These are phyloP conservation scores for Nannospalax galili DNA, from an alignment of 2,113 vertebrate genomes.

Conservation along the genomic window DNA sequence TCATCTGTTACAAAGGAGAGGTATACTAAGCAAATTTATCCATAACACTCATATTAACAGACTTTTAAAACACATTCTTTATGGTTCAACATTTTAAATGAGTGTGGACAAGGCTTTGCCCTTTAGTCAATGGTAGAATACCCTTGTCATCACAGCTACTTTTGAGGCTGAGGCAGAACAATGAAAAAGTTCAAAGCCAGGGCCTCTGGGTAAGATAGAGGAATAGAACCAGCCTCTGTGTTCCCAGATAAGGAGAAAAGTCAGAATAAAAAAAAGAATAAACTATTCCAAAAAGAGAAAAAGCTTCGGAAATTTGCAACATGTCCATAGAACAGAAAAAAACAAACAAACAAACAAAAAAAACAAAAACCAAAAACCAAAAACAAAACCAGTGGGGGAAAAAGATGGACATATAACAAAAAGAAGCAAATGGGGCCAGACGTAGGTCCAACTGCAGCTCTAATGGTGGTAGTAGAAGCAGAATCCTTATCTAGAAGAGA, in stretches of 20 bases:
- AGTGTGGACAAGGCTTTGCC: neutral
- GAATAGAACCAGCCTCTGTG: no score
- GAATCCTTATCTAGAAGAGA: neutral
- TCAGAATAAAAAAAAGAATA: no score
- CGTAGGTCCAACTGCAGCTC: neutral
- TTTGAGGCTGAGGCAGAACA: neutral
- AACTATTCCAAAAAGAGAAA: neutral
- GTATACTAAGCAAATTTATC: neutral
- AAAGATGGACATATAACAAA: neutral
- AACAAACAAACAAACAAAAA: no score
- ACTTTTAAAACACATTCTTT: neutral
- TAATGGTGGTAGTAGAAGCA: neutral
- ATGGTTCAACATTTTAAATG: slow-evolving; percentile 1
- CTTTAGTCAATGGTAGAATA: neutral
- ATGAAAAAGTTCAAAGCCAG: neutral
- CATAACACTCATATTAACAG: neutral
- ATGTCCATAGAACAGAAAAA: neutral
- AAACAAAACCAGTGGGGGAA: neutral
- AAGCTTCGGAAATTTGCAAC: neutral
- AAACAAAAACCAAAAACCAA: no score
- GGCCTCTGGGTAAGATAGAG: neutral
- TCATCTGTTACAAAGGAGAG: neutral
- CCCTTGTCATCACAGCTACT: neutral
- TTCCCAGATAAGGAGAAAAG: neutral
- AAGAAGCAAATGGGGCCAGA: no score